Percentiles rank a stretch among this genome's conserved stretches.
phyloP scores from a whole-genome alignment of 2,888 invertebrate species.

The Meta bourneti region DNA sequence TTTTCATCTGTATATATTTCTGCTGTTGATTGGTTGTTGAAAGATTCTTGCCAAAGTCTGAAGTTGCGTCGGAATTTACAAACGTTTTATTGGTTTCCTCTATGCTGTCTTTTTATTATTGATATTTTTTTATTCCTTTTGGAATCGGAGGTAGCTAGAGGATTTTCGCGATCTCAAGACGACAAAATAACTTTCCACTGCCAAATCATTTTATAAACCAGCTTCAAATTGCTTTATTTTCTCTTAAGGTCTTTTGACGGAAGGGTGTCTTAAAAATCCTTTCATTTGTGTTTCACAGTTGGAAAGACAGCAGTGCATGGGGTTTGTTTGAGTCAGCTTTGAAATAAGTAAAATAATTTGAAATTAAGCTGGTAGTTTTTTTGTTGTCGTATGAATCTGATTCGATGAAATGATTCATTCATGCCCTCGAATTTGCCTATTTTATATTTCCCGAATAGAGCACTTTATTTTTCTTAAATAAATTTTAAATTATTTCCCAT shows the following conservation, averaged over 20 bases:
- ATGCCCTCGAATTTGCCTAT: no score
- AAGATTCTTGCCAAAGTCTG: constrained; percentile 47
- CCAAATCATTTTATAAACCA: background rate
- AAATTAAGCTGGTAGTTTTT: no score
- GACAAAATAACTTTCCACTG: background rate
- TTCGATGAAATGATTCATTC: no score
- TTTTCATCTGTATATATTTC: constrained; percentile 47
- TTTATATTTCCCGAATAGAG: no score
- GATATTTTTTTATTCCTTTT: background rate
- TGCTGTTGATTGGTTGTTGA: constrained; percentile 61
- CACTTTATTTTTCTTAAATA: no score
- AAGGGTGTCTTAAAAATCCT: no score
- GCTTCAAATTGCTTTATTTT: background rate
- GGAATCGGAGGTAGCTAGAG: background rate
- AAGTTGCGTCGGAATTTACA: constrained; percentile 12
- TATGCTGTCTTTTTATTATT: constrained; percentile 11
- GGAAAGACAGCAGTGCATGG: no score
- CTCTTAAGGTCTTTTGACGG: background rate
- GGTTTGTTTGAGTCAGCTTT: no score
- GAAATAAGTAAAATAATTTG: no score
- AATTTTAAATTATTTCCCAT: no score
- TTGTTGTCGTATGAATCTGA: no score
- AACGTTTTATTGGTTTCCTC: constrained; percentile 28
- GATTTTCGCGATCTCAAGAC: background rate
- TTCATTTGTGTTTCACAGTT: no score